Evolutionary conservation across 2,888 invertebrate species (phyloP), one percentile per base, ranked within the genome.

Genomic region (Ochropleura leucogaster): DNA sequence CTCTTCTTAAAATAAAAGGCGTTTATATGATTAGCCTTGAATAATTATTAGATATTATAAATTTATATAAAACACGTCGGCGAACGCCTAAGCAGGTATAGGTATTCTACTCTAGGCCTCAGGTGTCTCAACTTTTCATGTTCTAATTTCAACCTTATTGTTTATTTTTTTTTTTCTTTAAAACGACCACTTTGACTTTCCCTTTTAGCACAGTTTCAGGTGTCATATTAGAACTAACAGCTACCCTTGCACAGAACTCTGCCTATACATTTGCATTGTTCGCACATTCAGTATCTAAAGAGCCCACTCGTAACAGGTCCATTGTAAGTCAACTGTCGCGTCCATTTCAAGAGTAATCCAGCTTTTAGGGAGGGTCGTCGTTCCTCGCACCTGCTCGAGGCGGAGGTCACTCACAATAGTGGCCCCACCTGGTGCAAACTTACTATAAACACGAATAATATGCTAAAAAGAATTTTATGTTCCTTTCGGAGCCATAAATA

Each of bases 311-410:
- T 72, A 62, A 51, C 63, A 57, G 18, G 47, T 68, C 44, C 51
- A 55, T 75, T 63, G 73, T 82, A 71, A 80, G 77, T 80, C 76
- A 80, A 77, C 80, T 73, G 82, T 75, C 76, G 65, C 66, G 46
- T 79, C 66, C 71, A 73, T 85, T 84, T 79, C 68, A 74, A 76
- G 44, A 68, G 75, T 75, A 71, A 78, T 74, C 80, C 76, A 72
- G 80, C 80, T 75, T 79, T 79, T 65, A 71, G 72, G 65, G 70
- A 44, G 63, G 68, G 30, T 53, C 59, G 81, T 68, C 71, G 75
- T 86, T 80, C 53, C 64, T 66, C 74, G 65, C 85, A 86, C 85
- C 85, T 86, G 86, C 14, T 71, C 82, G 67, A 30, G 30, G 68
- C 68, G 49, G 55, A 82, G 84, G 80, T 82, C 77, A 80, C 74